These are phyloP conservation scores for Gobio gobio DNA, from an alignment of 2,113 vertebrate species.

Conservation along the genomic window DNA sequence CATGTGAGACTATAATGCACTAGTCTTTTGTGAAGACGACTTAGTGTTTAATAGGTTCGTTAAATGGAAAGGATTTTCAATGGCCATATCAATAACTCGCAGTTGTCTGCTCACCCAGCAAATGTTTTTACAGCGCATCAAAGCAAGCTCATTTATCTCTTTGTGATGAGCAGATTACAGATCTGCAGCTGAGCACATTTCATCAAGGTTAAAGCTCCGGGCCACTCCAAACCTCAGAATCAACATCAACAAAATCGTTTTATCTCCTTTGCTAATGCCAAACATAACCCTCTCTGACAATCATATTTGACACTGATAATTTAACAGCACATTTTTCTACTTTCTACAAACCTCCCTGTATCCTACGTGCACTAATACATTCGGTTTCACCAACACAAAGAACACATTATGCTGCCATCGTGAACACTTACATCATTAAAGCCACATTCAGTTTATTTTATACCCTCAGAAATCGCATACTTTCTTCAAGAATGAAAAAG, in stretches of 20 bases:
- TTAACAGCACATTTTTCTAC: neutral
- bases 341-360: neutral
- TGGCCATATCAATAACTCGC: conserved; percentile 41
- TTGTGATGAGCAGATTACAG: neutral
- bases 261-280: neutral
- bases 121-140: conserved; percentile 38
- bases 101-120: conserved; percentile 35
- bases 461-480: conserved; percentile 1
- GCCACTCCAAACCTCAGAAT: neutral
- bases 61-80: conserved; percentile 34
- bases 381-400: neutral
- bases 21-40: neutral
- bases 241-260: neutral
- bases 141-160: conserved; percentile 26
- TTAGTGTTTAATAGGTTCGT: conserved; percentile 19
- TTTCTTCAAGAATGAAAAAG: conserved; percentile 15
- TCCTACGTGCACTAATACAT: neutral
- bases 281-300: neutral
- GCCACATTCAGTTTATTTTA: neutral
- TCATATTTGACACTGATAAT: neutral
- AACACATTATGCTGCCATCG: neutral
- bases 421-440: neutral
- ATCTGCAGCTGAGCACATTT: conserved; percentile 26
- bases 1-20: neutral
- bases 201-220: conserved; percentile 25